Evolutionary conservation across 2,113 vertebrate genomes (phyloP).

Genomic region (Mystacornis crossleyi): DNA sequence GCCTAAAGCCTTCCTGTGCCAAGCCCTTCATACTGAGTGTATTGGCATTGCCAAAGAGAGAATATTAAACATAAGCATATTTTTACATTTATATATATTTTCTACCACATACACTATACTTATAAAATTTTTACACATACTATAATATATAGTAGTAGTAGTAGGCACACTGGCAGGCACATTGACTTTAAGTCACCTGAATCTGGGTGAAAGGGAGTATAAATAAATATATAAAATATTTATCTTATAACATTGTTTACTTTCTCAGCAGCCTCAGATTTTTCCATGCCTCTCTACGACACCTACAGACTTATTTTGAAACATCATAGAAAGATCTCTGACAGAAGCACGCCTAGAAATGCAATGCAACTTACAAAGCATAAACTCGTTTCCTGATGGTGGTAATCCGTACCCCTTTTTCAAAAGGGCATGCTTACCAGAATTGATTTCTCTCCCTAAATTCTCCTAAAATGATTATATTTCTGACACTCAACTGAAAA

Average conservation of each 20-base stretch:
- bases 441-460: background rate
- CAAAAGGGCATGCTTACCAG: background rate
- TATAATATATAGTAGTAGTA: background rate
- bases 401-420: background rate
- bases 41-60: background rate
- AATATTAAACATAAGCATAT: background rate
- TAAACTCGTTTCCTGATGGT: background rate
- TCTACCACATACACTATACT: background rate
- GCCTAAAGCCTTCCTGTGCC: background rate
- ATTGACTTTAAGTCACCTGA: background rate
- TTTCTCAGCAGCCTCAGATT: background rate
- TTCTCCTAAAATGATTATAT: background rate
- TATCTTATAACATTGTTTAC: background rate
- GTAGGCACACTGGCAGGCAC: background rate
- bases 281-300: background rate
- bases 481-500: background rate
- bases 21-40: background rate
- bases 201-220: background rate
- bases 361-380: background rate
- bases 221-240: background rate
- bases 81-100: background rate
- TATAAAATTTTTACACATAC: background rate
- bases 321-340: background rate
- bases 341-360: background rate
- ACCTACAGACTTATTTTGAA: background rate